Base-by-base conservation (phyloP, 2,113 vertebrate species). In the Chaetodon auriga region DNA sequence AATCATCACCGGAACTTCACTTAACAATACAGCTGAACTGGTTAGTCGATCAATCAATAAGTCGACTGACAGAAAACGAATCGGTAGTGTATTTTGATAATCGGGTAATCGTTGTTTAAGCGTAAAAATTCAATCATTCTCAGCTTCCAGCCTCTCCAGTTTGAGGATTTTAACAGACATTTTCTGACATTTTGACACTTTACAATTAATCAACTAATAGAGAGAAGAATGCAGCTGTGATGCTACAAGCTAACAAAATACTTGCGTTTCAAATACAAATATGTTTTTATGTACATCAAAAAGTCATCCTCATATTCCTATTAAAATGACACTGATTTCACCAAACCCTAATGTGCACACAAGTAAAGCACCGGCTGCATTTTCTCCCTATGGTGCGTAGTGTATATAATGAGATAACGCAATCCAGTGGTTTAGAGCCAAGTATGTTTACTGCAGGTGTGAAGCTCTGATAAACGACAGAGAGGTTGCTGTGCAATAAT, bases 381-480 rank as follows among this genome's bases (percentile, higher is more conserved):
- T 77, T 74, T 7, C 51, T 71, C 65, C 46, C 30, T 16, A 2
- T 69, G 61, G 64, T 79, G n/a, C n/a, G 25, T 14, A 36, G 38
- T 65, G 58, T 66, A 38, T 43, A 70, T 84, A 86, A 78, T 81
- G 74, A 69, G 53, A 71, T 60, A 70, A 81, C 61, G 61, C 72
- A 80, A 75, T 81, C 60, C 74, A 65, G 49, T 48, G 48, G 75
- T 68, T 66, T 68, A 60, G 66, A 80, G 80, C 51, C 41, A 9
- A 48, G 75, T 49, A 30, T 82, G 84, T 81, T 90, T 87, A 86
- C 90, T 89, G 79, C 88, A 88, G 85, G 83, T 90, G 82, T 77
- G 73, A 77, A n/a, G 80, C 82, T 57, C 80, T 85, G 83, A 91
- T 90, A 82, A 90, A 90, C 57, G 13, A 78, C 55, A 77, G 62